Conservation (phyloP, 2,113 vertebrate species). For the Grallaria varia region DNA sequence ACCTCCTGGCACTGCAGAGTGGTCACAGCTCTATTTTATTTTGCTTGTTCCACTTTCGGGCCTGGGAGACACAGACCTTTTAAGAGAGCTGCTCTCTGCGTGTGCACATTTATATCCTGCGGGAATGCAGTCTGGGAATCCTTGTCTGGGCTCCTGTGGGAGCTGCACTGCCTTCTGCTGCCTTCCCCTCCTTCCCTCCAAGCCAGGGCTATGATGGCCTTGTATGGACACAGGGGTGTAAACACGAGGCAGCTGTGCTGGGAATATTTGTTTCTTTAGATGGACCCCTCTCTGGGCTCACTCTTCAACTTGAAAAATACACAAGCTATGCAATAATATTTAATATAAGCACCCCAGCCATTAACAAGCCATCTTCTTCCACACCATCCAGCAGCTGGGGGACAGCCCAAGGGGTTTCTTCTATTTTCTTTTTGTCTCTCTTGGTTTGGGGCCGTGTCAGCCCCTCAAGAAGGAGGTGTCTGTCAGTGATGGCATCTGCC, state of each 20-base stretch:
- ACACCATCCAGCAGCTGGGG: background rate
- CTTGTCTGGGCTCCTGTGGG: background rate
- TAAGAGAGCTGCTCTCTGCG: background rate
- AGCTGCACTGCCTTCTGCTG: background rate
- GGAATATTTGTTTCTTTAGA: background rate
- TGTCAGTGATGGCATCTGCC: background rate
- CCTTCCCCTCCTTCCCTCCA: background rate
- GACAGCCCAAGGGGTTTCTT: background rate
- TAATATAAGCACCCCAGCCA: background rate
- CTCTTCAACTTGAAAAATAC: slow-evolving; percentile 2
- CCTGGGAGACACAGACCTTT: background rate
- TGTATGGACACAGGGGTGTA: background rate
- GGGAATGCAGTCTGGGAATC: background rate
- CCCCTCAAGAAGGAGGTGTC: background rate
- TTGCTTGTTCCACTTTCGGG: background rate
- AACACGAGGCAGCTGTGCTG: background rate
- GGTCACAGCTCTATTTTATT: background rate
- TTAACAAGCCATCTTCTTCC: background rate
- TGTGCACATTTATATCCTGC: background rate
- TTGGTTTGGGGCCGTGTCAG: background rate
- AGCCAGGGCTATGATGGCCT: background rate
- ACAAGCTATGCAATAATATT: background rate
- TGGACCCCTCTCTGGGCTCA: background rate
- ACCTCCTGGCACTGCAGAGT: background rate
- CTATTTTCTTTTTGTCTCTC: background rate